Evolutionary conservation across 2,888 invertebrate genomes (phyloP).

Genomic region (Papilio gigon): DNA sequence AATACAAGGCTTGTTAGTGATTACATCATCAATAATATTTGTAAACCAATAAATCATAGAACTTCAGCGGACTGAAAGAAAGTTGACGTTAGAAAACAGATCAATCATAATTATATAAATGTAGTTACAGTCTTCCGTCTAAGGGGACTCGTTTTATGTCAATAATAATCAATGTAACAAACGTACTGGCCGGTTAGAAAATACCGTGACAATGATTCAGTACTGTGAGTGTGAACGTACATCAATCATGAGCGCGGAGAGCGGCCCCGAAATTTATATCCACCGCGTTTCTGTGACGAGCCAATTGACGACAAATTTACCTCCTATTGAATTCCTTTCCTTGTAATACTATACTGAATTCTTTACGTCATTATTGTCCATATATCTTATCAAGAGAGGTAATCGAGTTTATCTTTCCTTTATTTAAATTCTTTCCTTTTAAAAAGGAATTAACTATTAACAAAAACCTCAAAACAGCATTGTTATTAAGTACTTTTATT

Average conservation of each 20-base stretch:
- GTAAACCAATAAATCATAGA: conserved; percentile 27
- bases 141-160: conserved; percentile 60
- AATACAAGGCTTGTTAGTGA: too few species aligned
- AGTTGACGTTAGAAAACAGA: conserved; percentile 45
- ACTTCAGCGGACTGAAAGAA: conserved; percentile 37
- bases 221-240: conserved; percentile 29
- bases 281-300: conserved; percentile 45
- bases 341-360: conserved; percentile 53
- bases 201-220: conserved; percentile 20
- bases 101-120: conserved; percentile 60
- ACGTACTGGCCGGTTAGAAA: conserved; percentile 12
- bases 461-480: too few species aligned
- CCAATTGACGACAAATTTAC: conserved; percentile 58
- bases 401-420: neutral
- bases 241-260: conserved; percentile 42
- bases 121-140: conserved; percentile 53
- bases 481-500: too few species aligned
- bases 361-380: conserved; percentile 51
- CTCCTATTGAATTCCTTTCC: conserved; percentile 44
- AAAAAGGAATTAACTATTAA: too few species aligned
- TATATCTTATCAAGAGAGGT: neutral
- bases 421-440: neutral
- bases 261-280: conserved; percentile 57
- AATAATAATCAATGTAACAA: conserved; percentile 60
- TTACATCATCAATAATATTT: conserved; percentile 1